Evolutionary conservation across 2,888 invertebrate genomes (phyloP), one percentile per base, ranked within the genome.

Genomic region (Aproaerema taeniolella): DNA sequence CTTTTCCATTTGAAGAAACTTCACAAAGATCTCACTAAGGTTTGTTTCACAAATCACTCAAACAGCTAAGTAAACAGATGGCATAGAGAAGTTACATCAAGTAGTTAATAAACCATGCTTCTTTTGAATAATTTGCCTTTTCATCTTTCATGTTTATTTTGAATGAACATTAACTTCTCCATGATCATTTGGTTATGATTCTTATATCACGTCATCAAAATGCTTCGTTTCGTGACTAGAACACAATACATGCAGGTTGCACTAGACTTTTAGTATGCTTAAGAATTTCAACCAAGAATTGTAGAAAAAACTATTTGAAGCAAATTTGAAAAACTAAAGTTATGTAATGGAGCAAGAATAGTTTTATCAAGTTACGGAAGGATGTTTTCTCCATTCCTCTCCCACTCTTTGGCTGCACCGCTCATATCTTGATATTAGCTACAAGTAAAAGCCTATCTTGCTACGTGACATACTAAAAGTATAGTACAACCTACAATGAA

Each of bases 1-100:
- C 89, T 94, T 47, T 93, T 94, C 79, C 95, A 95, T 75, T 90
- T 96, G 57, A 89, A 92, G 69, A 93, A 92, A 68, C 90, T 96
- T 49, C 94, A 95, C 77, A 88, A 93, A 49, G 94, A 94, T 70
- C 88, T 94, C 43, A 93, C 93, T 43, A 93, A 93, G 87, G 87
- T 88, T 67, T 47, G 78, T 72, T 52, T 46, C 43, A n/a, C n/a
- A n/a, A 45, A 7, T 47, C 43, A 45, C 7, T 29, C 42, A 29
- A 5, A 12, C 15, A 29, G 14, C n/a, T 15, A 36, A 32, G 20
- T n/a, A 6, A 42, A 55, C 56, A 61, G 58, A 66, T 69, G 66
- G 66, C 62, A 73, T 70, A 68, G 69, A 74, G 73, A 68, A 66
- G 72, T 67, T 66, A 61, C 39, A 47, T 39, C 42, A 46, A 41